Percentiles rank a stretch among this genome's conserved stretches.
Conservation (phyloP, 2,113 vertebrate genomes). For the Strix uralensis region DNA sequence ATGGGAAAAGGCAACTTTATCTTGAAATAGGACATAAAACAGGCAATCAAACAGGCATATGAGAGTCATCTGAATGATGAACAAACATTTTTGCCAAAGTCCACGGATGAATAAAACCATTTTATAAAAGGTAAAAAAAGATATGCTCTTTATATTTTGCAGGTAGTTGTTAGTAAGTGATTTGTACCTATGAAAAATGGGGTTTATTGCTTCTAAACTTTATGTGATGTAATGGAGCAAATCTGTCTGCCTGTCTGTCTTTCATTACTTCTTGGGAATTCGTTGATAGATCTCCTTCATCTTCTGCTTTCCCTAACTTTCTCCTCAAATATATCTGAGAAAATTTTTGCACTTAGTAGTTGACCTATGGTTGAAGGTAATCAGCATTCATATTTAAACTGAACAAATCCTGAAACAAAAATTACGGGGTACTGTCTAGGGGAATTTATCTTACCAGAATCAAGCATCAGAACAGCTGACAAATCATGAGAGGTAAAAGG, state of each 20-base stretch:
- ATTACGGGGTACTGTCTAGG: not conserved
- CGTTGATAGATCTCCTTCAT: not conserved
- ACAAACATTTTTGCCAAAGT: not conserved
- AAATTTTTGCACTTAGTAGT: not conserved
- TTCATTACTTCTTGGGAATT: not conserved
- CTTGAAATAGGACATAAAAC: not conserved
- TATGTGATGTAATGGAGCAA: not conserved
- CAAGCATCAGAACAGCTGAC: not conserved
- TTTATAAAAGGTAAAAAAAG: not conserved
- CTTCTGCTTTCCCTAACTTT: not conserved
- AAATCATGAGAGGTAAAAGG: not conserved
- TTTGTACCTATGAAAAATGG: not conserved
- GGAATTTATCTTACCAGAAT: not conserved
- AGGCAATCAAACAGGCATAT: not conserved
- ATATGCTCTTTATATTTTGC: not conserved
- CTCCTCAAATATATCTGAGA: not conserved
- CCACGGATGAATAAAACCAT: not conserved
- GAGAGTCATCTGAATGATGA: not conserved
- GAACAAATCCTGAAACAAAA: not conserved
- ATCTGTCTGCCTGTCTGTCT: not conserved
- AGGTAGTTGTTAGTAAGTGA: not conserved
- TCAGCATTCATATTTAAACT: not conserved
- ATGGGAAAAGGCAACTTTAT: not conserved
- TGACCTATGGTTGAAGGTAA: not conserved
- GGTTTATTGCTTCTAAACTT: not conserved